Base-by-base conservation (phyloP, 2,888 invertebrate species). In the Catocala sponsa region DNA sequence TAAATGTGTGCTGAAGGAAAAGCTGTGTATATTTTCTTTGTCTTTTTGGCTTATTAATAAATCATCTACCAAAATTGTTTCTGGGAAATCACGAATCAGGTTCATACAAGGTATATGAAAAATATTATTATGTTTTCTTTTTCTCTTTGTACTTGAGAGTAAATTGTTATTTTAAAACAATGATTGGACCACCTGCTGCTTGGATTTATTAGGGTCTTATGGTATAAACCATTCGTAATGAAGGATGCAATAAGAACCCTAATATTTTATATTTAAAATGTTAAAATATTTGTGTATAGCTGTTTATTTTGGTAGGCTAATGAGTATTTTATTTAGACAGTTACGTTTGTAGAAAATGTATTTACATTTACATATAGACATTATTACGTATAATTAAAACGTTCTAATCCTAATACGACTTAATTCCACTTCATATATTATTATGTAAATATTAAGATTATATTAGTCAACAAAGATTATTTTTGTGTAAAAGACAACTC, bases 201-300 rank as follows among this genome's bases (percentile, higher is more conserved):
- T 41, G 51, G n/a, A 44, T 32, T 59, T 74, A 55, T 69, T 73
- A 55, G 6, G 47, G 64, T 63, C 32, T 67, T 53, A 64, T 59
- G 25, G 43, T 38, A 59, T 57, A 35, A 55, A 55, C 50, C 10
- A 56, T 47, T 50, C 11, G 33, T 55, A 59, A 60, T 59, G 51
- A 54, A 15, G 57, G 57, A 57, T 25, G 9, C 15, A 41, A 46
- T 51, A 54, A 43, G 35, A 51, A 49, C 57, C 52, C 25, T 33
- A 42, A 52, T 48, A 56, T 53, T 43, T 56, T 25, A 54, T 38
- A 13, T n/a, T 10, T n/a, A 13, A 12, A 48, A 38, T 47, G 13
- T 6, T 46, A 11, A 55, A 55, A 25, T 48, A 41, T n/a, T 12
- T 47, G 4, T 5, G 46, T 46, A 13, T 13, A 10, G 10, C n/a